phyloP scores from a whole-genome alignment of 2,797 vertebrate species.

The Myiotriccus ornatus region DNA sequence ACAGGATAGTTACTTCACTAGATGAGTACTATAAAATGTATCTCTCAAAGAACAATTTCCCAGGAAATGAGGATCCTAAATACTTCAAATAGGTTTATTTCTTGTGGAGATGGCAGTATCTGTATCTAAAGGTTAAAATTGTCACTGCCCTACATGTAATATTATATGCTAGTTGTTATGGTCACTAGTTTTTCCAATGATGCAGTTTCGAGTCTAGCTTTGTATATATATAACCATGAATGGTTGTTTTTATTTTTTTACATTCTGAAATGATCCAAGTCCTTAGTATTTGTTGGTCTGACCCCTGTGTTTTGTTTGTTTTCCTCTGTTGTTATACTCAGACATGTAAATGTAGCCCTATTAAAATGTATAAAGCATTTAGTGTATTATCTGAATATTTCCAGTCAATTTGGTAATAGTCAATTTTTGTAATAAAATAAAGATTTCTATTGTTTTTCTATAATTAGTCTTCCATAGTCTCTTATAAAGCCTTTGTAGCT shows the following conservation, averaged over 20 bases:
- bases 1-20: neutral
- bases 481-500: neutral
- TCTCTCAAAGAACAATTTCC: neutral
- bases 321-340: neutral
- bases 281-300: neutral
- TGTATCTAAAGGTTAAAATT: neutral
- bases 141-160: neutral
- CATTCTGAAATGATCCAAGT: neutral
- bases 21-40: neutral
- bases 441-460: constrained; percentile 11
- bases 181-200: neutral
- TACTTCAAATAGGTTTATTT: neutral
- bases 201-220: neutral
- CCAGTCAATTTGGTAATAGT: neutral
- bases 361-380: neutral
- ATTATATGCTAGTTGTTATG: neutral
- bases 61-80: neutral
- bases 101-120: neutral
- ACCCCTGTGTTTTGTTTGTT: neutral
- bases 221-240: neutral
- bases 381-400: neutral
- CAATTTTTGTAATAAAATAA: constrained; percentile 49
- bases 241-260: neutral
- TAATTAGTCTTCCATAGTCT: neutral
- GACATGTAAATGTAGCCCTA: neutral